These are phyloP conservation scores for Chamaea fasciata DNA, from an alignment of 2,113 vertebrate genomes.

Conservation along the genomic window DNA sequence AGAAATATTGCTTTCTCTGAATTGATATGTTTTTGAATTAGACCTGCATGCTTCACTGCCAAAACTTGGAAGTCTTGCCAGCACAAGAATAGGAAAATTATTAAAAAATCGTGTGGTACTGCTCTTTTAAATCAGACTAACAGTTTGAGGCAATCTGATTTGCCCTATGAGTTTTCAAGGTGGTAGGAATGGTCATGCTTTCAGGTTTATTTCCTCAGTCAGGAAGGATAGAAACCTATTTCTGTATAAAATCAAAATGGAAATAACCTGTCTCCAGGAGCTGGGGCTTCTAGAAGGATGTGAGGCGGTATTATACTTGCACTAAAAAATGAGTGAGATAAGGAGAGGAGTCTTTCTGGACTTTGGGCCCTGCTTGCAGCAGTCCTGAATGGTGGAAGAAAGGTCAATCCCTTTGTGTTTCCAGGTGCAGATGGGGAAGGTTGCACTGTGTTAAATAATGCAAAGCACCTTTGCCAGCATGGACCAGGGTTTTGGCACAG, in stretches of 20 bases:
- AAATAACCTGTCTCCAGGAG: not conserved
- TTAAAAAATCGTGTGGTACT: not conserved
- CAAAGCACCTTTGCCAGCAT: not conserved
- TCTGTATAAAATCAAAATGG: not conserved
- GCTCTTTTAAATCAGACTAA: not conserved
- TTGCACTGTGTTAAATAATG: not conserved
- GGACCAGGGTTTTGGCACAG: not conserved
- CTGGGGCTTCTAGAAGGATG: not conserved
- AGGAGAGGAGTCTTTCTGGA: not conserved
- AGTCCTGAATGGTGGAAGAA: not conserved
- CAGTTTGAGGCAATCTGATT: not conserved
- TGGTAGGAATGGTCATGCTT: not conserved
- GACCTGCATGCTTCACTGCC: not conserved
- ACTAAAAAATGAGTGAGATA: not conserved
- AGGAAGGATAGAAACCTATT: not conserved
- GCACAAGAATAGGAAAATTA: not conserved
- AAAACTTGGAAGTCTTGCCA: not conserved
- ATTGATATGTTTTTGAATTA: constrained; percentile 9
- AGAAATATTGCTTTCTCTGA: constrained; percentile 11
- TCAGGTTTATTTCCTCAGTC: not conserved
- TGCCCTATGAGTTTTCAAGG: not conserved
- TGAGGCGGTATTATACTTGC: not conserved
- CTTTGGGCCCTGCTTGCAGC: not conserved
- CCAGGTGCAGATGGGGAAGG: not conserved
- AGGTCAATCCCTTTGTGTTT: not conserved